Base-by-base conservation (phyloP, 2,888 invertebrate genomes). In the Caenorhabditis doughertyi region DNA sequence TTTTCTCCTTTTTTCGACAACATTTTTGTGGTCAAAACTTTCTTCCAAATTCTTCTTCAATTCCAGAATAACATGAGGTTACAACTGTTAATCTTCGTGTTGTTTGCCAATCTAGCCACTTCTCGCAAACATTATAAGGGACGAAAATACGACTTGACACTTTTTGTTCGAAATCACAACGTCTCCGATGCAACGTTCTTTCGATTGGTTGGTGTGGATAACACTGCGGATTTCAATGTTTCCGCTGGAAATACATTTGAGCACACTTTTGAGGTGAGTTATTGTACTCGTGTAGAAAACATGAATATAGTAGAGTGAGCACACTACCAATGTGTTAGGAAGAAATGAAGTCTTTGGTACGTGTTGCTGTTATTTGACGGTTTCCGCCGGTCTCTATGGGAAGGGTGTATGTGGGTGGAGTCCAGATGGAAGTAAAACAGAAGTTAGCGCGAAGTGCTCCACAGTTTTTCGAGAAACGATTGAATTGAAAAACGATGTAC, bases 181-280 rank as follows among this genome's bases (percentile, higher is more conserved):
- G 89, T 91, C 21, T 89, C 89, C 23, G 90, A 91, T 49, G 91
- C 90, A 27, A 85, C 87, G 47, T 91, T 91, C 83, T 91, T 91
- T 82, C 90, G 91, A 18, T 73, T 91, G 11, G 88, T 91, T 62
- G 91, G 91, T 7, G 91, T 91, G 35, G 91, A 91, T 70, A 91
- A 91, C 79, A 91, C 91, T 2, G 89, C 89, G 16, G 91, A 91
- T 73, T 91, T 91, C 85, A 88, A 88, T 76, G 89, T 91, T 13
- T 87, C 87, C 0, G 86, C 90, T 16, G 90, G 91, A 13, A 87
- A 90, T 60, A 91, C 88, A 11, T 91, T 91, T 77, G 91, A 91
- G 47, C 90, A 91, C 68, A 88, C 89, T 44, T 91, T 91, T 64
- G 89, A 91, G 83, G 90, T 88, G 27, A 60, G 51, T 25, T 35